These are phyloP conservation scores for Drosophila simulans DNA, from an alignment of 1,140 invertebrate genomes.

Conservation along the genomic window DNA sequence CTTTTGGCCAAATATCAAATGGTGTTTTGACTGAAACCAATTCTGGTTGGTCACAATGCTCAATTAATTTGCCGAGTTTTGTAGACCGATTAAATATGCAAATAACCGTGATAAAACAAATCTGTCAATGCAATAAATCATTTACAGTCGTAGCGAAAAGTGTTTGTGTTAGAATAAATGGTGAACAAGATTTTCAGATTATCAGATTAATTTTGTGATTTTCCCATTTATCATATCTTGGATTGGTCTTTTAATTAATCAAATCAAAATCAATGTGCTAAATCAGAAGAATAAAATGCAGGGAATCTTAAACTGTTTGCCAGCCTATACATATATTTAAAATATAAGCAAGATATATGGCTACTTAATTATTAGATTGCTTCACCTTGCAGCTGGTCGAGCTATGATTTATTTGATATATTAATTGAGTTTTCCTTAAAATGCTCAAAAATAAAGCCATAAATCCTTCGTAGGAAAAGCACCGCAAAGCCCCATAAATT, in stretches of 20 bases:
- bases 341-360: background rate
- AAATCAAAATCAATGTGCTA: slow-evolving; percentile 6
- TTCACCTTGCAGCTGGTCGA: background rate
- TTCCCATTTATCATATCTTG: slow-evolving; percentile 17
- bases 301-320: too few relatives aligned
- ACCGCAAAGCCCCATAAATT: background rate
- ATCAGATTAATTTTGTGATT: slow-evolving; percentile 7
- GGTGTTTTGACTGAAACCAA: slow-evolving; percentile 38
- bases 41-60: slow-evolving; percentile 32
- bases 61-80: slow-evolving; percentile 47
- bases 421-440: background rate
- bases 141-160: slow-evolving; percentile 8
- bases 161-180: slow-evolving; percentile 2
- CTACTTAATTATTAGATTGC: background rate
- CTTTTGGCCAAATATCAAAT: slow-evolving; percentile 17
- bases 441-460: background rate
- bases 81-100: slow-evolving; percentile 59
- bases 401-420: slow-evolving; percentile 1
- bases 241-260: slow-evolving; percentile 11
- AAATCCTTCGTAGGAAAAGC: background rate
- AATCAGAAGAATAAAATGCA: background rate
- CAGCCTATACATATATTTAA: too few relatives aligned
- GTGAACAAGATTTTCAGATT: slow-evolving; percentile 8
- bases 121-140: slow-evolving; percentile 23
- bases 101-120: slow-evolving; percentile 31